phyloP scores from a whole-genome alignment of 1,140 invertebrate species.

The Dendrolimus punctatus region DNA sequence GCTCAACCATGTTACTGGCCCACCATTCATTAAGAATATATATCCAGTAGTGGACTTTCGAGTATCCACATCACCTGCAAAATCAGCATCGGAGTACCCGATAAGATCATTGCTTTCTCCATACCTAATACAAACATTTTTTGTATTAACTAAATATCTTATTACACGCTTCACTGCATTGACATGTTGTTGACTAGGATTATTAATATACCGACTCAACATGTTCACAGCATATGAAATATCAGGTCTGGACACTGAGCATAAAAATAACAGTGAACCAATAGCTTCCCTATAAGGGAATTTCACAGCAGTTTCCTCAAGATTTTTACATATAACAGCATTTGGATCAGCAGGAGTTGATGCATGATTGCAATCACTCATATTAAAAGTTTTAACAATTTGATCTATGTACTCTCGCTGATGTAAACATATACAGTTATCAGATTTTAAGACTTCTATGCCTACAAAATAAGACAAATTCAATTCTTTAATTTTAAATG shows the following conservation, averaged over 20 bases:
- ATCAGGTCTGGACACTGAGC: slow-evolving; percentile 1
- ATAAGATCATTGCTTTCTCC: slow-evolving; percentile 5
- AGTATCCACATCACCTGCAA: slow-evolving; percentile 13
- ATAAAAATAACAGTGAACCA: slow-evolving; percentile 3
- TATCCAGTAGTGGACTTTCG: too few species aligned
- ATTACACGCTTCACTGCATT: slow-evolving; percentile 12
- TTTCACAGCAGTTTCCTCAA: too few species aligned
- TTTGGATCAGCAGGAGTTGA: too few species aligned
- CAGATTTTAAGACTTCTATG: slow-evolving; percentile 7
- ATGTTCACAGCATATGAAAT: slow-evolving; percentile 13
- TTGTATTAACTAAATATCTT: slow-evolving; percentile 12
- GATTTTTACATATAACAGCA: too few species aligned
- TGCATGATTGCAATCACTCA: too few species aligned
- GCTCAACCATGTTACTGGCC: too few species aligned
- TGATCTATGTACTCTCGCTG: too few species aligned
- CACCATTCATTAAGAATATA: too few species aligned
- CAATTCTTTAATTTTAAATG: slow-evolving; percentile 21
- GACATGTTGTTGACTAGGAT: slow-evolving; percentile 12
- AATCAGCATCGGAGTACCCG: slow-evolving; percentile 16
- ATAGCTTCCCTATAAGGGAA: slow-evolving; percentile 12
- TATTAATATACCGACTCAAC: slow-evolving; percentile 15
- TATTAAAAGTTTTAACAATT: too few species aligned
- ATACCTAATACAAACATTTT: slow-evolving; percentile 14
- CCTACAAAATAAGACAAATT: slow-evolving; percentile 18
- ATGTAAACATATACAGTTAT: slow-evolving; percentile 5